phyloP scores from a whole-genome alignment of 2,888 invertebrate genomes.

The Ceramica pisi region DNA sequence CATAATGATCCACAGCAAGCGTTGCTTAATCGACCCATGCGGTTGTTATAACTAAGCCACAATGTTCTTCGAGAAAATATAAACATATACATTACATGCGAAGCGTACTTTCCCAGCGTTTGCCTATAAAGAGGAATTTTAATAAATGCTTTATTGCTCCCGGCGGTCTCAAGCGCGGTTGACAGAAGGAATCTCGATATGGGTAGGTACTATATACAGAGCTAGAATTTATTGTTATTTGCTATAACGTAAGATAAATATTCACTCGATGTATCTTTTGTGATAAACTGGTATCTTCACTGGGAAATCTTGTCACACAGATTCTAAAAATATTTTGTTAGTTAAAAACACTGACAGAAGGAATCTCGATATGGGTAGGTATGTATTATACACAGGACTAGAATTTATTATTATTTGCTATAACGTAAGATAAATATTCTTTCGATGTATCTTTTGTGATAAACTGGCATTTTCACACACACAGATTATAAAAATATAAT shows the following conservation, averaged over 20 bases:
- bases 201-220: not conserved
- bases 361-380: slow-evolving; percentile 15
- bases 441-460: no score
- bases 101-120: slow-evolving; percentile 3
- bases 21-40: no score
- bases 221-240: not conserved
- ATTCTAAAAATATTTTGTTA: no score
- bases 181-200: slow-evolving; percentile 35
- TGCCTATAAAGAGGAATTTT: slow-evolving; percentile 45
- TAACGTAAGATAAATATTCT: not conserved
- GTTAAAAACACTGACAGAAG: slow-evolving; percentile 21
- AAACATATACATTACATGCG: slow-evolving; percentile 20
- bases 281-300: no score
- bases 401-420: not conserved
- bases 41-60: no score
- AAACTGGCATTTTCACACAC: no score
- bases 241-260: not conserved
- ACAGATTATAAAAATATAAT: no score
- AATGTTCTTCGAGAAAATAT: not conserved
- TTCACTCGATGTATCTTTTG: no score
- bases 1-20: no score
- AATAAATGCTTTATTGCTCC: slow-evolving; percentile 47
- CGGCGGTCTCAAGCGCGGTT: slow-evolving; percentile 33
- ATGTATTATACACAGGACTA: not conserved
- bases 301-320: no score